Percentiles rank a stretch among this genome's conserved stretches.
phyloP scores from a whole-genome alignment of 92 coral and sea anemone species.

The Palythoa grandiflora region DNA sequence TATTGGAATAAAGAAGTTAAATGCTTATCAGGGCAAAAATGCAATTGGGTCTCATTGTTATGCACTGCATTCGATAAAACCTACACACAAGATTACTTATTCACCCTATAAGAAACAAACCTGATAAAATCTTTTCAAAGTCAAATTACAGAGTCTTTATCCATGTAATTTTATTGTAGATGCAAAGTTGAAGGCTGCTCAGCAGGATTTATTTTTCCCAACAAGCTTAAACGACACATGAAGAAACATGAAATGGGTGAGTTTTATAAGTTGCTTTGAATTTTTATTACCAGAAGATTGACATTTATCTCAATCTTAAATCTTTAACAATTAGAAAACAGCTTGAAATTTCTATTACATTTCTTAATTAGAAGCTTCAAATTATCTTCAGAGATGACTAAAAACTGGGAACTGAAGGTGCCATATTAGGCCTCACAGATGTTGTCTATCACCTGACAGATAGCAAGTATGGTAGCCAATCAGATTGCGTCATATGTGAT shows the following conservation, averaged over 20 bases:
- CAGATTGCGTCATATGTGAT: too few relatives aligned
- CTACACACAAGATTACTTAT: too few relatives aligned
- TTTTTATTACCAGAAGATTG: not conserved
- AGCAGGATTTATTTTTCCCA: constrained; percentile 48
- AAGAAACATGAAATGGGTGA: constrained; percentile 74
- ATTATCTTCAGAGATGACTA: too few relatives aligned
- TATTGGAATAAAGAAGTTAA: not conserved
- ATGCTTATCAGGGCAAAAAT: not conserved
- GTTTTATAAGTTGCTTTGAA: not conserved
- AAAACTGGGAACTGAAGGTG: too few relatives aligned
- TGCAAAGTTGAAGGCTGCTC: constrained; percentile 84
- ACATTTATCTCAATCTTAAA: not conserved
- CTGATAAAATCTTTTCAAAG: not conserved
- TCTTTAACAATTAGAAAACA: not conserved
- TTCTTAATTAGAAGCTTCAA: too few relatives aligned
- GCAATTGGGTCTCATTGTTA: too few relatives aligned
- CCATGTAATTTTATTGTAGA: constrained; percentile 43
- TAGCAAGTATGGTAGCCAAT: too few relatives aligned
- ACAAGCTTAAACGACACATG: constrained; percentile 69
- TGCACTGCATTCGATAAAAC: too few relatives aligned
- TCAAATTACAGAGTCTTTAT: not conserved
- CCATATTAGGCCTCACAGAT: too few relatives aligned
- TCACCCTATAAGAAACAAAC: too few relatives aligned
- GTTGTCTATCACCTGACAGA: too few relatives aligned
- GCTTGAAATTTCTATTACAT: too few relatives aligned